Conservation (phyloP, 1,140 invertebrate species). For the Varroa destructor region DNA sequence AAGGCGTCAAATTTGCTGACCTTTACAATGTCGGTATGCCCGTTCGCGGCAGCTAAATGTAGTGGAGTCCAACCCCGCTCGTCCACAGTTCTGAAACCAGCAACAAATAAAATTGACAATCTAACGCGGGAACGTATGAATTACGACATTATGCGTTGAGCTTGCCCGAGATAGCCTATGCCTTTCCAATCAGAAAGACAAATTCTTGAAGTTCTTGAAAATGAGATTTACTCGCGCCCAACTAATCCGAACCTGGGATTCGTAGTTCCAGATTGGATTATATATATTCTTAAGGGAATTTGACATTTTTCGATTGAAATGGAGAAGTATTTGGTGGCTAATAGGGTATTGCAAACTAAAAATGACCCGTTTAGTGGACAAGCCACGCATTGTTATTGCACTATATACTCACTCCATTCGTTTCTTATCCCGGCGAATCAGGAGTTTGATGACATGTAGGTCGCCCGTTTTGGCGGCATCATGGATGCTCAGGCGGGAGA, state of each 20-base stretch:
- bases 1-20: background rate
- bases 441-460: constrained; percentile 34
- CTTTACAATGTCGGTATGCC: constrained; percentile 54
- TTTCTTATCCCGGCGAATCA: constrained; percentile 32
- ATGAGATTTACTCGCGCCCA: too few relatives aligned
- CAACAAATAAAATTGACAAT: background rate
- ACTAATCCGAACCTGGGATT: too few relatives aligned
- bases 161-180: too few relatives aligned
- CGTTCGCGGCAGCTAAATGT: constrained; percentile 85
- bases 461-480: constrained; percentile 34
- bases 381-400: background rate
- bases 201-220: too few relatives aligned
- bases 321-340: background rate
- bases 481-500: constrained; percentile 34
- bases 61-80: constrained; percentile 70
- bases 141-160: too few relatives aligned
- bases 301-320: background rate
- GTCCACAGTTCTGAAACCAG: constrained; percentile 47
- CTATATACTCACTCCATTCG: constrained; percentile 34
- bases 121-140: too few relatives aligned
- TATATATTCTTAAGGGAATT: too few relatives aligned
- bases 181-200: too few relatives aligned
- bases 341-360: background rate
- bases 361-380: background rate
- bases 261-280: too few relatives aligned